phyloP scores from a whole-genome alignment of 2,113 vertebrate species.

The Corvus hawaiiensis region DNA sequence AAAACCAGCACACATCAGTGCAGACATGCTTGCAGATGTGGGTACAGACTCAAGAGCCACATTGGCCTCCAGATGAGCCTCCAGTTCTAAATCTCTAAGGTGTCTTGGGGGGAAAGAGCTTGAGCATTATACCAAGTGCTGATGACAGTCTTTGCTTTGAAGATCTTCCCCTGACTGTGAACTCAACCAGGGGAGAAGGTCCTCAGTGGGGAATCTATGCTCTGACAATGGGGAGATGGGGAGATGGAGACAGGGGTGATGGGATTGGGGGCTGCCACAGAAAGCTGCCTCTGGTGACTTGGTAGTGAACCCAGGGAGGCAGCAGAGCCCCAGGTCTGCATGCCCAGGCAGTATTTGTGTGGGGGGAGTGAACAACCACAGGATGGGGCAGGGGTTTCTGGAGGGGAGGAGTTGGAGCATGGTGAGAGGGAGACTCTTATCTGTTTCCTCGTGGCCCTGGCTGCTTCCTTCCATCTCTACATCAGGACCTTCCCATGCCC shows the following conservation, averaged over 20 bases:
- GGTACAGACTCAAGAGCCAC: neutral
- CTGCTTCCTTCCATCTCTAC: neutral
- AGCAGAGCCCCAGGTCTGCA: neutral
- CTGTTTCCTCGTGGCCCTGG: neutral
- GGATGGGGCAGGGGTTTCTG: neutral
- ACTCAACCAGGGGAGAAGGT: neutral
- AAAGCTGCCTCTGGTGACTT: neutral
- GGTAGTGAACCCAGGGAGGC: neutral
- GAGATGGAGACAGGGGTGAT: neutral
- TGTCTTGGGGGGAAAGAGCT: neutral
- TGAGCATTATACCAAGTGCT: accelerated
- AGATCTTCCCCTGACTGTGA: neutral
- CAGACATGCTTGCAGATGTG: accelerated
- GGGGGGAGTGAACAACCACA: neutral
- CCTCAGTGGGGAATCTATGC: neutral
- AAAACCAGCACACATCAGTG: neutral
- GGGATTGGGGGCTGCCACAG: neutral
- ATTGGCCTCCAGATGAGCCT: neutral
- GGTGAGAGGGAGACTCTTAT: neutral
- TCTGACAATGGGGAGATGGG: neutral
- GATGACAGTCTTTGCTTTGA: neutral
- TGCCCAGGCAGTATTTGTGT: neutral
- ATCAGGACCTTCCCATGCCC: neutral
- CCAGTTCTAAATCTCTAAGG: accelerated
- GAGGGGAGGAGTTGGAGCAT: neutral